Evolutionary conservation across 2,113 vertebrate genomes (phyloP).

Genomic region (Pseudorectes ferrugineus): DNA sequence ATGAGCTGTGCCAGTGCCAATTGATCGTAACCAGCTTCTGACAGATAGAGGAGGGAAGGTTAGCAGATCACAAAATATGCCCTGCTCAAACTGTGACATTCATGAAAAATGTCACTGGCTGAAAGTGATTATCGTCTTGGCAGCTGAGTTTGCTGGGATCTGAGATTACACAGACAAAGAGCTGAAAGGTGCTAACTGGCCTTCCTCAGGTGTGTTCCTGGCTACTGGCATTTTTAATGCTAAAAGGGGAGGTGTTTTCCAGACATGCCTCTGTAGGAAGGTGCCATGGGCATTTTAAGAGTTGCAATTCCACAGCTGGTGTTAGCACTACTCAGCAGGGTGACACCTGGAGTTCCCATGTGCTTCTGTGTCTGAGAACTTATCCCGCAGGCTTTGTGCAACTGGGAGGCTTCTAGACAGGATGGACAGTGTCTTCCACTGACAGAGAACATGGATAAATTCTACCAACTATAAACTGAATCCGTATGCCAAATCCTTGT

Average conservation of each 20-base stretch:
- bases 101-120: conserved; percentile 1
- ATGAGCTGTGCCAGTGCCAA: background rate
- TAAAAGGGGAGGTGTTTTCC: background rate
- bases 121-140: background rate
- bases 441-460: background rate
- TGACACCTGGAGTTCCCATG: background rate
- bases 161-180: background rate
- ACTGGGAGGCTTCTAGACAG: background rate
- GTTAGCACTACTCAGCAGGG: background rate
- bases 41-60: background rate
- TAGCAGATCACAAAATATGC: background rate
- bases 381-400: background rate
- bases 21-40: background rate
- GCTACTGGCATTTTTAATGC: background rate
- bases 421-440: background rate
- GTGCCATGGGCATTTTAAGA: background rate
- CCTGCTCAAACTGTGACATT: background rate
- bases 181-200: background rate
- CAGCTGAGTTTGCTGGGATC: background rate
- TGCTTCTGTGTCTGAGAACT: background rate
- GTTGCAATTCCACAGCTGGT: background rate
- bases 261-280: background rate
- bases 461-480: background rate
- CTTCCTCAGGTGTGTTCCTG: background rate
- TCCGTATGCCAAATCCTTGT: background rate